Conservation (phyloP, 1,140 invertebrate genomes). For the Oedothorax gibbosus region DNA sequence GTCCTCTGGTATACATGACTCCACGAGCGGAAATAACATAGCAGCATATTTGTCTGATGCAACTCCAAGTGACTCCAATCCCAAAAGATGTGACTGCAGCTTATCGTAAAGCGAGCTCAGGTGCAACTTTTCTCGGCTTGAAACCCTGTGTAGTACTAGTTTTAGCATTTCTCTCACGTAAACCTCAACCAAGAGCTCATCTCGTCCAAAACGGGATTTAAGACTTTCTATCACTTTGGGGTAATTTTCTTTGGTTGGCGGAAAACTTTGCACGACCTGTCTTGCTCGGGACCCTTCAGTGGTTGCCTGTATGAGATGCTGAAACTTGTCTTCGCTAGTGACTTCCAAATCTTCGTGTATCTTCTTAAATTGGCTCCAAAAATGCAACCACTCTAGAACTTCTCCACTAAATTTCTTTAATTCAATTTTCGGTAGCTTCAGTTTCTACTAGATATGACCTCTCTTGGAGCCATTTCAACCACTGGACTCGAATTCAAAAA, state of each 20-base stretch:
- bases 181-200: constrained; percentile 6
- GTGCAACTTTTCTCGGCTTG: too few relatives aligned
- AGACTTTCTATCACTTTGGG: background rate
- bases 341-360: background rate
- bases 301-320: background rate
- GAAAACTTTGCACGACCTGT: constrained; percentile 16
- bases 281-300: background rate
- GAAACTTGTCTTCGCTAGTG: constrained; percentile 7
- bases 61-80: too few relatives aligned
- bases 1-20: too few relatives aligned
- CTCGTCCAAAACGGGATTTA: background rate
- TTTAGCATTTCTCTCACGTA: background rate
- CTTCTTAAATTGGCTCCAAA: constrained; percentile 19
- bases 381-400: background rate
- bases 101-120: too few relatives aligned
- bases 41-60: too few relatives aligned
- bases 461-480: too few relatives aligned
- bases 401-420: background rate
- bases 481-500: too few relatives aligned
- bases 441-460: background rate
- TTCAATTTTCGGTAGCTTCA: constrained; percentile 3
- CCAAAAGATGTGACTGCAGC: too few relatives aligned
- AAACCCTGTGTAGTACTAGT: too few relatives aligned
- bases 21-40: too few relatives aligned
- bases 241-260: background rate